Percentiles rank a stretch among this genome's conserved stretches.
Conservation (phyloP, 2,888 invertebrate genomes). For the Hypomecis punctinalis region DNA sequence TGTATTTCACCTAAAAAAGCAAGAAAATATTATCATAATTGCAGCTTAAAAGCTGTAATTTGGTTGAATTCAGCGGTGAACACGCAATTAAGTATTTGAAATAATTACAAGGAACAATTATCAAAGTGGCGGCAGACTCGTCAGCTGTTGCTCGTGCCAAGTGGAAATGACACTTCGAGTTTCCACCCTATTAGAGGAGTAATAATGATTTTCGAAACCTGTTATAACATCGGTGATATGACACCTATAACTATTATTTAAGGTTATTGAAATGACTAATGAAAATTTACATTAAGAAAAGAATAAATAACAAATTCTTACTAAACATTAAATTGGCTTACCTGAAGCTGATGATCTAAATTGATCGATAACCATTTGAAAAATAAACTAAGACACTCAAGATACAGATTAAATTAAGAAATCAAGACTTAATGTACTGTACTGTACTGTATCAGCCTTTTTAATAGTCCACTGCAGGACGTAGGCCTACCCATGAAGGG, state of each 20-base stretch:
- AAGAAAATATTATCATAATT: conserved; percentile 36
- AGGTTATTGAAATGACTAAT: too few species aligned
- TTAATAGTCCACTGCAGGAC: too few species aligned
- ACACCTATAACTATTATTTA: neutral
- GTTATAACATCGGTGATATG: neutral
- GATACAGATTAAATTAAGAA: too few species aligned
- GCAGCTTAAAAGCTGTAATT: conserved; percentile 57
- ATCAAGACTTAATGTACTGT: too few species aligned
- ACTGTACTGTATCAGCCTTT: too few species aligned
- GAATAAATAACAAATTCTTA: too few species aligned
- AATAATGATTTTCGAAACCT: neutral
- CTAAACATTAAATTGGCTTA: too few species aligned
- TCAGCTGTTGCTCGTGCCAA: conserved; percentile 63
- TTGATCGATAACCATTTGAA: too few species aligned
- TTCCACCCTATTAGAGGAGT: neutral
- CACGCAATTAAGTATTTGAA: conserved; percentile 64
- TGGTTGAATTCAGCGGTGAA: conserved; percentile 55
- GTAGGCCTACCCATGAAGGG: too few species aligned
- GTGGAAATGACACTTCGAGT: conserved; percentile 34
- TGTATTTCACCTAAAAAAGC: conserved; percentile 26
- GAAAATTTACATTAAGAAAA: too few species aligned
- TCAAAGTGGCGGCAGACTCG: conserved; percentile 60
- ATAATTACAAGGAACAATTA: conserved; percentile 68
- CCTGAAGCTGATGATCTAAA: too few species aligned
- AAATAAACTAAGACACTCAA: too few species aligned